Base-by-base conservation (phyloP, 2,113 vertebrate genomes). In the Anarhynchus alexandrinus region DNA sequence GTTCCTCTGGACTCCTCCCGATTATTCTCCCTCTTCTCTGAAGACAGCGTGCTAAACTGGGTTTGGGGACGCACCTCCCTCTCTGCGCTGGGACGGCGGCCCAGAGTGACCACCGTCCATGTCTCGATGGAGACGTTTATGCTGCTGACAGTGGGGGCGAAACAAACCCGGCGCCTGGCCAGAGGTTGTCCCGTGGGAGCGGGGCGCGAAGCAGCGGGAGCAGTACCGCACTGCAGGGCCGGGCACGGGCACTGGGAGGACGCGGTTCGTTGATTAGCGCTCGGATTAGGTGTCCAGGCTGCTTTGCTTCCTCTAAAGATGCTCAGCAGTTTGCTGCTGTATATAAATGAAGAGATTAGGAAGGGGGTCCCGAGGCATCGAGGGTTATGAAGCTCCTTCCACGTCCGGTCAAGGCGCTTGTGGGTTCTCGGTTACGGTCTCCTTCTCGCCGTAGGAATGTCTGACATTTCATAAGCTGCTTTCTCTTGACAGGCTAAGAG, bases 131-230 rank as follows among this genome's bases (percentile, higher is more conserved):
- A 52, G 59, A 47, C 10, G 8, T 38, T 15, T 4, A 2, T 20
- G 20, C 32, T 72, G 16, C 26, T 25, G 22, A 14, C 7, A 47
- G 49, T 8, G 26, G 22, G 27, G 13, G 8, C 3, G 25, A 18
- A 36, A 9, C 27, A n/a, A 42, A 32, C 4, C 51, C 81, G 42
- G 12, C 2, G 0, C 7, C n/a, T 47, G 66, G 20, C 1, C 3
- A 58, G 21, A 20, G n/a, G 36, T 0, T 22, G 20, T 65, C 15
- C 71, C 0, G 0, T 9, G 47, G 62, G 64, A 32, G 3, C 32
- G 10, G 61, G 27, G 15, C 49, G 62, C 11, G 4, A 43, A 71
- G 59, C n/a, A 5, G 32, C 11, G 20, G 47, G 40, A 86, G 45
- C 51, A n/a, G 43, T 3, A 21, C 6, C 2, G 51, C 9, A 3